Conservation (phyloP, 2,888 invertebrate genomes). For the Drosophila rubida region DNA sequence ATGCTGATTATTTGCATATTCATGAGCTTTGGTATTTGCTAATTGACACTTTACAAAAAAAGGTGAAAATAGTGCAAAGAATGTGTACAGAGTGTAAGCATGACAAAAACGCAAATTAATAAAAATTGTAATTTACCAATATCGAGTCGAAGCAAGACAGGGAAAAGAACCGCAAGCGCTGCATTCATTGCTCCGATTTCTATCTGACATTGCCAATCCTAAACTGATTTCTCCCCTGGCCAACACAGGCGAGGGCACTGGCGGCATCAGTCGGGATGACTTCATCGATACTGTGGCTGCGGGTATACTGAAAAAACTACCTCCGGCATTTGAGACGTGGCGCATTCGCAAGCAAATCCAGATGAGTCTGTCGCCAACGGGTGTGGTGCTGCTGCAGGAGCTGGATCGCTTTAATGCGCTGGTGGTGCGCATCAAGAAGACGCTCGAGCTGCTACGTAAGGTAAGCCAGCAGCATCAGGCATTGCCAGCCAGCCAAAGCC, state of each 20-base stretch:
- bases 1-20: constrained; percentile 68
- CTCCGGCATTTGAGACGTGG: constrained; percentile 91
- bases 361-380: constrained; percentile 92
- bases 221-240: constrained; percentile 11
- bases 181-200: constrained; percentile 55
- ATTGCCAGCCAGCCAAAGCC: constrained; percentile 19
- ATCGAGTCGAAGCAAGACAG: not conserved
- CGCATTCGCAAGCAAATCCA: constrained; percentile 92
- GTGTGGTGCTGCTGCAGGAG: constrained; percentile 95
- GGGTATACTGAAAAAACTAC: constrained; percentile 92
- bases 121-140: constrained; percentile 49
- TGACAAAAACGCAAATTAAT: constrained; percentile 66
- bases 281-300: constrained; percentile 92
- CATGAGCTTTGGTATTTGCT: constrained; percentile 77
- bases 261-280: constrained; percentile 93
- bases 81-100: constrained; percentile 30
- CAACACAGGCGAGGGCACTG: constrained; percentile 87
- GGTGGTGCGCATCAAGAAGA: constrained; percentile 89
- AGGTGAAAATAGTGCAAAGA: constrained; percentile 36
- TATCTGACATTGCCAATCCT: constrained; percentile 39
- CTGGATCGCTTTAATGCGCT: constrained; percentile 94
- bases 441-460: constrained; percentile 90
- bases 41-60: constrained; percentile 69
- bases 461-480: constrained; percentile 53
- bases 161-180: constrained; percentile 40